Base-by-base conservation (phyloP, 2,113 vertebrate genomes). In the Etia nguti region DNA sequence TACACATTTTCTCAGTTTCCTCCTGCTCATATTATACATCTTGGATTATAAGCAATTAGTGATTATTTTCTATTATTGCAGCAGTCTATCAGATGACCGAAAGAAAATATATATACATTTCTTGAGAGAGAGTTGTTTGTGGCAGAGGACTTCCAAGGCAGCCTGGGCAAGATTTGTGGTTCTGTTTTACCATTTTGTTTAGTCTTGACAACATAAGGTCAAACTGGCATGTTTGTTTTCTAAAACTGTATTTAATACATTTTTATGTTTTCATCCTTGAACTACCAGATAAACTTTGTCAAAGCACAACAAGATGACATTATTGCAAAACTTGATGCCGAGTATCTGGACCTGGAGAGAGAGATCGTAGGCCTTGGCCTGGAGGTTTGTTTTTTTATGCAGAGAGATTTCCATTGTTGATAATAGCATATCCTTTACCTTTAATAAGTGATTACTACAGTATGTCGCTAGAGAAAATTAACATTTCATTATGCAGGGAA, bases 301-400 rank as follows among this genome's bases (percentile, higher is more conserved):
- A 99, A 97, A 92, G 93, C 96, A 68, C 97, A 97, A 81, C 97
- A 98, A 93, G 93, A 95, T 84, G 79, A 50, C 34, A 62, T 95
- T 86, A 96, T 92, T 93, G 93, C 96, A 92, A 96, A 88, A 85
- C 97, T 99, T 89, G 52, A 84, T 6, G 81, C 92, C 59, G 97
- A 98, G 90, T 95, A 93, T 82, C 48, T 90, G 46, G 13, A 85
- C 86, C 90, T 97, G 90, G 97, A 98, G 93, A 88, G 94, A 79
- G 94, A 97, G 26, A 94, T 98, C 16, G 79, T 75, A 68, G 92
- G 92, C 54, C 94, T 57, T 77, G 95, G 77, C 43, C 86, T 94
- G 81, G 95, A 97, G 90, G 98, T 99, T 97, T 91, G 24, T 13
- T 46, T 31, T n/a, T 43, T 29, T 46, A 29, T 75, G 70, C 10